Evolutionary conservation across 2,888 invertebrate species (phyloP), one percentile per base, ranked within the genome.

Genomic region (Hydrotaea diabolus): DNA sequence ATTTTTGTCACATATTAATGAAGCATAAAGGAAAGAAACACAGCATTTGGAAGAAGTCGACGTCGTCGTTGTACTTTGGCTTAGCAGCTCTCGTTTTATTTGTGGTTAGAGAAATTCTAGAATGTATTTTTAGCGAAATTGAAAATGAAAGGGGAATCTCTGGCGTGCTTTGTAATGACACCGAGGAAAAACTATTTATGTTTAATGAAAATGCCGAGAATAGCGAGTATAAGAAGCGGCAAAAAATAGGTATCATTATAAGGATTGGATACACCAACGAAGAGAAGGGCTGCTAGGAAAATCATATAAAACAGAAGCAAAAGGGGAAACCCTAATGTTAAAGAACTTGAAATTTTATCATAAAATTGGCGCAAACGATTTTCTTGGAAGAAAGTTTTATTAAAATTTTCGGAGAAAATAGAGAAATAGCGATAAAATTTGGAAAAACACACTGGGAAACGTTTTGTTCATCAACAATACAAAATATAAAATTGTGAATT

Each of bases 1-100:
- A 69, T 46, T 69, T 17, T 69, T 69, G 69, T 69, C 69, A 73
- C 73, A 82, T 77, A 82, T 82, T 85, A 85, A 85, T 82, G 85
- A 85, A 85, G 85, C 74, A 82, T 82, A 85, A 80, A 85, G 78
- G 57, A 72, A 69, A 49, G 49, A 8, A n/a, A 13, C 3, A 39
- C 39, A 13, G 39, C 39, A n/a, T n/a, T n/a, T n/a, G n/a, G n/a
- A n/a, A n/a, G n/a, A n/a, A n/a, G n/a, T n/a, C n/a, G 31, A 31
- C 31, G 7, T 31, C 2, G 31, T 31, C 31, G 4, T 62, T 31
- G 17, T n/a, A 49, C n/a, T 49, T 49, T 49, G 2, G 49, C 13
- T n/a, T 49, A n/a, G 43, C 13, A 21, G 26, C 62, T 15, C 62
- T 62, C 15, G 15, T 17, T 62, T 62, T 17, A 62, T n/a, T 62